Conservation (phyloP, 2,797 vertebrate species). For the Pseudochirops cupreus region DNA sequence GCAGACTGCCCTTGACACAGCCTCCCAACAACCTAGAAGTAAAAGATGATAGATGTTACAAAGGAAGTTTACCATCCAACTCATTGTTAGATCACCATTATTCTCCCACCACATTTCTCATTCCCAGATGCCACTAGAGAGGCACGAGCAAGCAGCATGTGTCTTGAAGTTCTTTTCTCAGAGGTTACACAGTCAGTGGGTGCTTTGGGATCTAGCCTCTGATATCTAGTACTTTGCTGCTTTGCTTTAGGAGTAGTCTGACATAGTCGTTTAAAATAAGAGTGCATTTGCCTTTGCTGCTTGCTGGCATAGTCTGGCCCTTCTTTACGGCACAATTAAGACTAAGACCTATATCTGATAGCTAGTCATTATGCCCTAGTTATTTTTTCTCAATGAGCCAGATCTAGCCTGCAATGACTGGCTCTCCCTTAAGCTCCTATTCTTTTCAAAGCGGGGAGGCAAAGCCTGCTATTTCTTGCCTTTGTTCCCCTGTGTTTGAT, state of each 20-base stretch:
- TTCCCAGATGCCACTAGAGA: neutral
- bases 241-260: neutral
- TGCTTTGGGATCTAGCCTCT: neutral
- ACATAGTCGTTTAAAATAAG: conserved; percentile 10
- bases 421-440: neutral
- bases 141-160: neutral
- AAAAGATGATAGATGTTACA: neutral
- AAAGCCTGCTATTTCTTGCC: neutral
- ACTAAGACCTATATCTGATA: neutral
- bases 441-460: neutral
- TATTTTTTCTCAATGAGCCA: neutral
- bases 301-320: neutral
- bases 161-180: neutral
- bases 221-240: neutral
- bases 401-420: neutral
- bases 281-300: neutral
- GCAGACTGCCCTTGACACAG: neutral
- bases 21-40: neutral
- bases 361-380: neutral
- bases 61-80: neutral
- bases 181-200: neutral
- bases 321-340: neutral
- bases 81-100: neutral
- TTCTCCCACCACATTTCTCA: neutral
- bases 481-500: neutral